Evolutionary conservation across 2,888 invertebrate genomes (phyloP), one percentile per base, ranked within the genome.

Genomic region (Ichneumoninae sp.): DNA sequence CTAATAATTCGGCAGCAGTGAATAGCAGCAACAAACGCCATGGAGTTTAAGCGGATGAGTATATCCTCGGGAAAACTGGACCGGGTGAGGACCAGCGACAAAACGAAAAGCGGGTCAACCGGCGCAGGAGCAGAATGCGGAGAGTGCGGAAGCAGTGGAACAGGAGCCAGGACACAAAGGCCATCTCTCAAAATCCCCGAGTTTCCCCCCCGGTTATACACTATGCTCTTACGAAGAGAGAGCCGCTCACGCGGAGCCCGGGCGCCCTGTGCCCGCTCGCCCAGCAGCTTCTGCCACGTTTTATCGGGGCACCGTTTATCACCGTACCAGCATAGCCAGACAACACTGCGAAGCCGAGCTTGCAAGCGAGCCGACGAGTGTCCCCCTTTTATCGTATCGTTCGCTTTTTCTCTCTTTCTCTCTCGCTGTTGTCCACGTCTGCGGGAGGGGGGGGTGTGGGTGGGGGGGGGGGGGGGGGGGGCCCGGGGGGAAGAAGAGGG

Each of bases 241-340:
- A 44, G 57, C 57, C 10, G 57, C 57, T 57, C 57, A 57, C 57
- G 57, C 57, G 65, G 76, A 69, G 13, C 65, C 66, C 66, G 36
- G 16, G 76, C 57, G 79, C 44, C 52, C 57, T 77, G 50, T 70
- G 30, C 60, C 26, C 60, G 70, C 70, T 65, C 78, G 74, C 77
- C 85, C 77, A 74, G 69, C 73, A 82, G 86, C 86, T 86, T 83
- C 86, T 87, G 88, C 88, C 86, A 83, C 89, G 90, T 92, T 92
- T 92, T 92, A 92, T 91, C 91, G 89, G 88, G 84, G 86, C 87
- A 89, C 90, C 91, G 91, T 92, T 92, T 91, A 91, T 92, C 92
- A 92, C 90, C 87, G 90, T 86, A 71, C 84, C 84, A 78, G 81
- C 82, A 83, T 89, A 89, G 89, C 90, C 89, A 91, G 89, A 91